Conservation (phyloP, 2,888 invertebrate species). For the Mythimna pallens region DNA sequence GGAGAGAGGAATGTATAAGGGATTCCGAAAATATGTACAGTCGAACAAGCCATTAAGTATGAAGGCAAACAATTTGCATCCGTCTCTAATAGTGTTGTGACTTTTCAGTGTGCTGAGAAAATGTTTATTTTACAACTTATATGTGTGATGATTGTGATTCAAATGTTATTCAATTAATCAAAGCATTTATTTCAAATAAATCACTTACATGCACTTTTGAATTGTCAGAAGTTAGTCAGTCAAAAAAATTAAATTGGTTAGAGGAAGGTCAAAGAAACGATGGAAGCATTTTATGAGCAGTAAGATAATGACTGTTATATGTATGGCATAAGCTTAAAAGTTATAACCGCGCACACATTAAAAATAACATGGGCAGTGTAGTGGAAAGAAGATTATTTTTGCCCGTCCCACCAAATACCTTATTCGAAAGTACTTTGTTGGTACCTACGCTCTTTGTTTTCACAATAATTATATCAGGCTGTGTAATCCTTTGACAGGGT, state of each 20-base stretch:
- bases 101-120: neutral
- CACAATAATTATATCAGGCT: conserved; percentile 13
- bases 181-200: no score
- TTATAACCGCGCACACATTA: no score
- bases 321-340: neutral
- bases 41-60: neutral
- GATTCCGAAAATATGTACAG: neutral
- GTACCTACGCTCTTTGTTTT: neutral
- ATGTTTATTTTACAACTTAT: neutral
- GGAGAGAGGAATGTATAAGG: conserved; percentile 3
- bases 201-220: no score
- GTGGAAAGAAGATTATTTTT: neutral
- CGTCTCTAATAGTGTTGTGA: neutral
- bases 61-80: no score
- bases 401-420: neutral
- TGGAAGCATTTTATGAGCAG: no score
- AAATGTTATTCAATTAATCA: no score
- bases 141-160: no score
- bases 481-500: neutral
- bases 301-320: no score
- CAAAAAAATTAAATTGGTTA: no score
- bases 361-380: neutral
- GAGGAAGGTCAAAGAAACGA: no score
- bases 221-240: no score
- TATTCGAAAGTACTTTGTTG: neutral